Evolutionary conservation across 2,797 vertebrate species (phyloP).

Genomic region (Rhinatrema bivittatum): DNA sequence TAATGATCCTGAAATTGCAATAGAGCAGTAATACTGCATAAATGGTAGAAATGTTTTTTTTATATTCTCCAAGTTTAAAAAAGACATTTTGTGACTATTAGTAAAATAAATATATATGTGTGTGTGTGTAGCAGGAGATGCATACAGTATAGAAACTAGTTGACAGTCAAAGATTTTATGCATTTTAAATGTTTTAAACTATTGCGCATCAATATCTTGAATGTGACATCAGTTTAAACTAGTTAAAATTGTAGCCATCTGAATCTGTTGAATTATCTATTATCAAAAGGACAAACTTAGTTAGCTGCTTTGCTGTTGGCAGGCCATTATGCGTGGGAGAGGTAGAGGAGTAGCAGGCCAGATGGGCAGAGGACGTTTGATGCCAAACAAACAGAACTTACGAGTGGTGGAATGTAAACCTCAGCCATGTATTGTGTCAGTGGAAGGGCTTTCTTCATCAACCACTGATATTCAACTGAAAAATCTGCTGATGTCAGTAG

Average conservation of each 20-base stretch:
- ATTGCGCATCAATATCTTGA: too few species aligned
- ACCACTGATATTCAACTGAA: constrained; percentile 85
- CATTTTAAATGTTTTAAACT: too few species aligned
- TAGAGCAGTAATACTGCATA: too few species aligned
- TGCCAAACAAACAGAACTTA: constrained; percentile 74
- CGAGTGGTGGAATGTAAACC: constrained; percentile 67
- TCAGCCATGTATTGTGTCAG: constrained; percentile 77
- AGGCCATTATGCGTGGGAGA: constrained; percentile 82
- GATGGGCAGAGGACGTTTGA: constrained; percentile 66
- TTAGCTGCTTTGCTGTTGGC: constrained; percentile 46
- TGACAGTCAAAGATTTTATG: too few species aligned
- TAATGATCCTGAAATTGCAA: too few species aligned
- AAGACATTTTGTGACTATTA: too few species aligned
- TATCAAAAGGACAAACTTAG: constrained; percentile 22
- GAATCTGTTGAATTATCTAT: neutral
- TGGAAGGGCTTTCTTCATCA: constrained; percentile 92
- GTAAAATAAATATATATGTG: too few species aligned
- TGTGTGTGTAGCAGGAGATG: too few species aligned
- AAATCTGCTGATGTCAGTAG: constrained; percentile 90
- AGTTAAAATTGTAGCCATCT: neutral
- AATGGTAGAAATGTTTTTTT: too few species aligned
- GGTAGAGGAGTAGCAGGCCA: constrained; percentile 72
- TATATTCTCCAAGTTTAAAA: too few species aligned
- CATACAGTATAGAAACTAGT: too few species aligned
- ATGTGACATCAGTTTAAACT: too few species aligned